phyloP scores from a whole-genome alignment of 2,113 vertebrate species.

The Probosciger aterrimus region DNA sequence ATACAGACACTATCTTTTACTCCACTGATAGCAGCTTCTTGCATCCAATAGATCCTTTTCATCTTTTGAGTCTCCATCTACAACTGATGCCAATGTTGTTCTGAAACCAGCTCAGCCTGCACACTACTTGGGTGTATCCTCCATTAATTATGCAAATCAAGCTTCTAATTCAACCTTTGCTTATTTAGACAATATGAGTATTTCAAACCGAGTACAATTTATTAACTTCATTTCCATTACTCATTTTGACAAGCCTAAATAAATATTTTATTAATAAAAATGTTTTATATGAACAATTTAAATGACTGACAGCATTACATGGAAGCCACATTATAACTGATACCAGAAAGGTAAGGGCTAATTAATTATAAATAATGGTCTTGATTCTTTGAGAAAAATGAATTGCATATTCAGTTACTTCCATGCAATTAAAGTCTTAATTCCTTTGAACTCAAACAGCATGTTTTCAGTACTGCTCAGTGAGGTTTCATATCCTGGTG shows the following conservation, averaged over 20 bases:
- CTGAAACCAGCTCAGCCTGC: neutral
- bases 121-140: neutral
- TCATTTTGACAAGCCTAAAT: constrained; percentile 22
- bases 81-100: neutral
- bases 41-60: neutral
- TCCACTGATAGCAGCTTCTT: neutral
- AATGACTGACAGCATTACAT: neutral
- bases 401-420: constrained; percentile 8
- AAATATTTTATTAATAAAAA: constrained; percentile 16
- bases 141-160: neutral
- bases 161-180: neutral
- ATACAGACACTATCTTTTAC: neutral
- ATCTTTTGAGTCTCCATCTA: neutral
- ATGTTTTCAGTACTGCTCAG: neutral
- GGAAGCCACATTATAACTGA: neutral
- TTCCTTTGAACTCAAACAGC: constrained; percentile 37
- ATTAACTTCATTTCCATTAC: constrained; percentile 3
- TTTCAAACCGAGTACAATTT: neutral
- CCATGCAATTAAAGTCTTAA: neutral
- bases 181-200: neutral
- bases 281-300: neutral
- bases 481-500: neutral
- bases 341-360: neutral
- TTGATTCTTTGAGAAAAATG: constrained; percentile 18
- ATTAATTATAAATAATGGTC: constrained; percentile 18